These are phyloP conservation scores for Chiloscyllium punctatum DNA, from an alignment of 2,797 vertebrate species.

Conservation along the genomic window DNA sequence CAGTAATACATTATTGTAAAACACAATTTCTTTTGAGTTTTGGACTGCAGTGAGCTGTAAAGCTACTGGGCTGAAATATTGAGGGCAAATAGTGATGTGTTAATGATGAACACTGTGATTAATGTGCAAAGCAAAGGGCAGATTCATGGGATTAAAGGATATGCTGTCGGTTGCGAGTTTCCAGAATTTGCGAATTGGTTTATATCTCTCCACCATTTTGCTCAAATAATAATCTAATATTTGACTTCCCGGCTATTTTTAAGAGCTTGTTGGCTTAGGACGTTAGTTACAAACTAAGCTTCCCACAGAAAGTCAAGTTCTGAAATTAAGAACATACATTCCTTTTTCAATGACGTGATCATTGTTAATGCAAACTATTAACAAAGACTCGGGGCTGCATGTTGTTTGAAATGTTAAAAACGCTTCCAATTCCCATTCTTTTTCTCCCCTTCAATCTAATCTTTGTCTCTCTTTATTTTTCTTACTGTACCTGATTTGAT, in stretches of 20 bases:
- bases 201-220: background rate
- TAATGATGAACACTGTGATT: background rate
- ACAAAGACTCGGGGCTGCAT: background rate
- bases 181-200: background rate
- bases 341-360: background rate
- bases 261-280: background rate
- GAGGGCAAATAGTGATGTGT: background rate
- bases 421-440: too few species aligned
- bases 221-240: background rate
- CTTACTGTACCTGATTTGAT: background rate
- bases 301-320: background rate
- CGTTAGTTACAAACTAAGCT: background rate
- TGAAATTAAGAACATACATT: background rate
- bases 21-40: background rate
- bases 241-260: background rate
- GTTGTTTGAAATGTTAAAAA: background rate
- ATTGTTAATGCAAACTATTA: background rate
- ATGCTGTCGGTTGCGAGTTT: background rate
- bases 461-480: background rate
- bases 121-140: background rate
- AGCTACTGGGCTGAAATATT: background rate
- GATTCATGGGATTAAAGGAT: background rate
- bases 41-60: background rate
- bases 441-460: background rate
- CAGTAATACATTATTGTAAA: background rate